Evolutionary conservation across 2,113 vertebrate genomes (phyloP), one percentile per base, ranked within the genome.

Genomic region (Datnioides undecimradiatus): DNA sequence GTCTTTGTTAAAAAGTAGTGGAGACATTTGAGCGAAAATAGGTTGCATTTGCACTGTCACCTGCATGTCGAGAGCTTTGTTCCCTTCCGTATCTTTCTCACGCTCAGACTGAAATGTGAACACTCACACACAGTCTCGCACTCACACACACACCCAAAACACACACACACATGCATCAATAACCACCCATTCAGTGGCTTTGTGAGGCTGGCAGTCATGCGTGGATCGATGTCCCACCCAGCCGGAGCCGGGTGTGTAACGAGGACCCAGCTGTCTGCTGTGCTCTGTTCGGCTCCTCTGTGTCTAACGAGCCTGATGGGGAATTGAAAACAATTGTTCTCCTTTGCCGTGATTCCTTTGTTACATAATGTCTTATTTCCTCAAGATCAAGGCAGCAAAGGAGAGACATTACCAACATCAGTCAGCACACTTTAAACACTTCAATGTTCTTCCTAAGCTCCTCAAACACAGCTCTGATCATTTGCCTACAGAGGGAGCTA

Each of bases 401-500:
- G 19, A 23, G 11, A 51, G 17, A n/a, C 14, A 38, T 43, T 17
- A 12, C 46, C 33, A 16, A 9, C 64, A 33, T 58, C 8, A 23
- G 23, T 55, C 49, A 57, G 14, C 27, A 43, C n/a, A 38, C 33
- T 66, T 40, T 19, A n/a, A 13, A 65, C 21, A 31, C 27, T 41
- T 58, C 23, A 27, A 2, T 51, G 36, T 17, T 45, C 21, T 45
- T 40, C n/a, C 19, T 29, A 0, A 3, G 45, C 57, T 38, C 25
- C 11, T 46, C 8, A 52, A 49, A 29, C 27, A 49, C 33, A 13
- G 7, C 21, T 66, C 16, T 17, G 6, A 10, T 40, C 16, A 5
- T 16, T 33, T n/a, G 13, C 79, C 91, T 40, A 59, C 68, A 89
- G 87, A 80, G 83, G 84, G 82, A 36, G 89, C 79, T 80, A 13